Evolutionary conservation across 1,140 invertebrate species (phyloP), one percentile per base, ranked within the genome.

Genomic region (Apis dorsata): DNA sequence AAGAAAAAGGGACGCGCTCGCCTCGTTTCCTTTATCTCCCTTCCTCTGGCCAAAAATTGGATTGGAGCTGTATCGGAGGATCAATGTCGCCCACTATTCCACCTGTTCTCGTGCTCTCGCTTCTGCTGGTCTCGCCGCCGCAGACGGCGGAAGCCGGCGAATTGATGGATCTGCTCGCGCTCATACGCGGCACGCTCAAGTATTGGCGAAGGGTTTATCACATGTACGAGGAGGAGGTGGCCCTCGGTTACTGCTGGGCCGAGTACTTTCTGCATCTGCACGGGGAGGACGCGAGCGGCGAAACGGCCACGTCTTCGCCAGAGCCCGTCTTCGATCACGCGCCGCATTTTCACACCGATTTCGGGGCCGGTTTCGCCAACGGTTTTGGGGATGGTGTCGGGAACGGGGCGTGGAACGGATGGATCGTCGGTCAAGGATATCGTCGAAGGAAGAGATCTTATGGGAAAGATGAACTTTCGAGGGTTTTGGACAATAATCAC

Each of bases 161-260:
- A 49, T 8, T 49, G 62, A 85, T 55, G 70, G 79, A 81, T 68
- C 59, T 66, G 8, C 34, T 82, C 10, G 70, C 44, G 3, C 62
- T 72, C 66, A 69, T 83, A 65, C 81, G 74, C 55, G 24, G 78
- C n/a, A 81, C 82, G 49, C 70, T 90, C 19, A 84, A 71, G 77
- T 85, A 89, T 74, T 90, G 89, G 82, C 65, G 72, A 15, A 79
- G 51, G 34, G 72, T 84, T 34, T 90, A 90, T 70, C 75, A 80
- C 21, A 74, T 57, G 51, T 90, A 89, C 74, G 11, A 71, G 9
- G 87, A 89, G n/a, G 89, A 90, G 78, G 68, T 90, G 19, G 15
- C 34, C 19, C 81, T 90, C 15, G 85, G 88, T 55, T 90, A 86
- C 60, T 90, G 89, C 28, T 89, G 85, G 86, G 81, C 83, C 15